Base-by-base conservation (phyloP, 1,140 invertebrate genomes). In the Andricus grossulariae region DNA sequence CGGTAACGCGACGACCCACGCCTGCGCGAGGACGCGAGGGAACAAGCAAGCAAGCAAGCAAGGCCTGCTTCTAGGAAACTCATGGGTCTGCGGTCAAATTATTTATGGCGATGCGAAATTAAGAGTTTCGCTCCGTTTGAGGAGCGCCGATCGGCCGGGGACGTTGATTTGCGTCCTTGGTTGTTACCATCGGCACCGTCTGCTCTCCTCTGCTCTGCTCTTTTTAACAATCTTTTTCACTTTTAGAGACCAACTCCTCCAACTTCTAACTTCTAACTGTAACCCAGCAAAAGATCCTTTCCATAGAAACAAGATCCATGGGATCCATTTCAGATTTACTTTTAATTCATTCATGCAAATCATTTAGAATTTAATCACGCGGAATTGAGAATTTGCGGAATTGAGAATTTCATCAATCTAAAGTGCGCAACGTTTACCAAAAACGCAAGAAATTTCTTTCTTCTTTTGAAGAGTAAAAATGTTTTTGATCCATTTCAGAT, bases 61-160 rank as follows among this genome's bases (percentile, higher is more conserved):
- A 86, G 86, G 85, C 84, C 85, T 83, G 77, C 81, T 89, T 90
- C 89, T 84, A 87, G 86, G 89, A 89, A 89, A 88, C 82, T 82
- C 78, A 83, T 82, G 85, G 80, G 80, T 85, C 87, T 86, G 84
- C 87, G 88, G 88, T 89, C 88, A 90, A 90, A 90, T 90, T 90
- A 90, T 90, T 90, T 90, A 90, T 90, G 88, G 89, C 89, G 88
- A 89, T 90, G 87, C 85, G 88, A 89, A 90, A 90, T 90, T 89
- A 90, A 90, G 88, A 90, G 88, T 88, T 86, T 89, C 88, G 87
- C 84, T 88, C 84, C 82, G 85, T 88, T 88, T 86, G 88, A 88
- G 83, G 83, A 87, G 85, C 76, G 75, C 79, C 82, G 78, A 83
- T 84, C 81, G 82, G 74, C 82, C 80, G 80, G 80, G 80, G 79